phyloP scores from a whole-genome alignment of 2,888 invertebrate species.

The Strigamia maritima region DNA sequence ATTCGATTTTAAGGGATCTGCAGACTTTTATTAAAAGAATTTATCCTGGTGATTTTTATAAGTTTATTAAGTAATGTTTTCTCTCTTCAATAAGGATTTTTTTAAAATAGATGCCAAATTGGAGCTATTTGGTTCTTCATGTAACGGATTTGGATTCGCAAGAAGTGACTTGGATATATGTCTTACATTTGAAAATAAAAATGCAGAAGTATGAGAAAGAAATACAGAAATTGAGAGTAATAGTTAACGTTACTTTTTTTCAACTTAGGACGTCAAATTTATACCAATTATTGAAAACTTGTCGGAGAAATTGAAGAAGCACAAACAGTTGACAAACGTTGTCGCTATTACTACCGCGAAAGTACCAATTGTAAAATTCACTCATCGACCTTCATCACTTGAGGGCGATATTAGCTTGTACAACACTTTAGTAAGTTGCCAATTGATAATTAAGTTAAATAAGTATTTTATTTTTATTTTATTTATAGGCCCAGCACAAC shows the following conservation, averaged over 20 bases:
- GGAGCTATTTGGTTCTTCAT: constrained; percentile 60
- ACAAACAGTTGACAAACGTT: constrained; percentile 51
- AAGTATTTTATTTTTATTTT: constrained; percentile 22
- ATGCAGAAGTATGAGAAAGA: constrained; percentile 49
- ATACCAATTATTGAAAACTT: constrained; percentile 50
- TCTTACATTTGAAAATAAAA: constrained; percentile 55
- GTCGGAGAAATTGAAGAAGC: constrained; percentile 50
- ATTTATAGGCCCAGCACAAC: constrained; percentile 57
- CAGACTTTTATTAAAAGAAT: constrained; percentile 49
- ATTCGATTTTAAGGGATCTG: constrained; percentile 51
- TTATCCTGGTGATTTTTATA: constrained; percentile 41
- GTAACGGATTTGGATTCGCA: constrained; percentile 60
- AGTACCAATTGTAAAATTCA: constrained; percentile 63
- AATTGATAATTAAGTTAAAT: background rate
- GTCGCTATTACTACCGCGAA: constrained; percentile 59
- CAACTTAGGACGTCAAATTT: constrained; percentile 50
- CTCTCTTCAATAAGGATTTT: background rate
- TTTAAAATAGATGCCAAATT: constrained; percentile 51
- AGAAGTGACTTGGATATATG: constrained; percentile 62
- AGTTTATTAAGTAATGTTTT: background rate
- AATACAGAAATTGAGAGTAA: background rate
- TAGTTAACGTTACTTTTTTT: background rate
- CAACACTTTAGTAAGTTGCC: constrained; percentile 55
- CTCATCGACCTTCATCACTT: constrained; percentile 50
- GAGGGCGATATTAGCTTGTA: constrained; percentile 63